These are phyloP conservation scores for Ctenicera cuprea DNA, from an alignment of 2,888 invertebrate genomes.

Conservation along the genomic window DNA sequence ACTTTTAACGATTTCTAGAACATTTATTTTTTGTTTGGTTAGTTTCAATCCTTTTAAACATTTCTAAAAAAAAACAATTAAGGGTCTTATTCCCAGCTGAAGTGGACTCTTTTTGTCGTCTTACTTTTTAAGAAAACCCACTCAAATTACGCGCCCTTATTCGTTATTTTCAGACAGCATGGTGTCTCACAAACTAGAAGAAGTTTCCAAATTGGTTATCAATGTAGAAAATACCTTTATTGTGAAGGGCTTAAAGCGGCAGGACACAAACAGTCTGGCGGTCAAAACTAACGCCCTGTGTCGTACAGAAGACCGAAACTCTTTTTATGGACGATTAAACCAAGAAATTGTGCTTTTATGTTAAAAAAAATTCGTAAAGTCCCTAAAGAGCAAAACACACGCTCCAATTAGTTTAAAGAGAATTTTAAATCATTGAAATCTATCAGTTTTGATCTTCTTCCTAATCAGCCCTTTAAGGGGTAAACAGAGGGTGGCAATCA, in stretches of 20 bases:
- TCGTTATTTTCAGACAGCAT: constrained; percentile 57
- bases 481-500: constrained; percentile 55
- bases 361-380: background rate
- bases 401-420: constrained; percentile 40
- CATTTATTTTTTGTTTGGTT: no score
- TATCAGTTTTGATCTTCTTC: constrained; percentile 45
- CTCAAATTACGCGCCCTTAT: constrained; percentile 12
- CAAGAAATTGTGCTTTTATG: constrained; percentile 50
- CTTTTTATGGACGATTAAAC: constrained; percentile 57
- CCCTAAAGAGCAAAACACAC: constrained; percentile 1
- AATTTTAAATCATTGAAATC: constrained; percentile 46
- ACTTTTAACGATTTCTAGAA: no score
- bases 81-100: background rate
- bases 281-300: constrained; percentile 46
- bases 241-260: constrained; percentile 61
- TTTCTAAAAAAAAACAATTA: background rate
- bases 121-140: background rate
- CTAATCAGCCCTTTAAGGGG: constrained; percentile 41
- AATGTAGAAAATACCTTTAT: constrained; percentile 66
- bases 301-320: constrained; percentile 46
- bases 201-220: constrained; percentile 61
- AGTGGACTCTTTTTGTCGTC: background rate
- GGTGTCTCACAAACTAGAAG: constrained; percentile 55
- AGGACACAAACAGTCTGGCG: constrained; percentile 53
- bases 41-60: no score